These are phyloP conservation scores for Hyposoter dolosus DNA, from an alignment of 2,888 invertebrate species.

Conservation along the genomic window DNA sequence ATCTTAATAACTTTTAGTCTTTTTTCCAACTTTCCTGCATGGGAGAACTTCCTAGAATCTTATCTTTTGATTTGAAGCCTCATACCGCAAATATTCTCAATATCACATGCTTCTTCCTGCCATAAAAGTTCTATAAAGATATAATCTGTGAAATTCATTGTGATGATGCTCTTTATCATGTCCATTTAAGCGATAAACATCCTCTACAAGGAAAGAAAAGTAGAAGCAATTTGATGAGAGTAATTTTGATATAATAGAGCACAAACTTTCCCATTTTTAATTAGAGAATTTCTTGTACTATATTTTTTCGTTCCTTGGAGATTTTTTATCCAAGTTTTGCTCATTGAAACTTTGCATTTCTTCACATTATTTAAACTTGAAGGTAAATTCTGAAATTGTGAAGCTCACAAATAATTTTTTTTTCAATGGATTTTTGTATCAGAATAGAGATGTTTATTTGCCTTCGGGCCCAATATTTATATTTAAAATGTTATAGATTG, in stretches of 20 bases:
- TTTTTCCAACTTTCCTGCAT: background rate
- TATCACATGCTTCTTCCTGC: background rate
- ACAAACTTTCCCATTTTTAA: background rate
- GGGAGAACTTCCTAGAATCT: background rate
- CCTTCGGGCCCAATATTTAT: no score
- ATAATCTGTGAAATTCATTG: background rate
- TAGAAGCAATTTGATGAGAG: background rate
- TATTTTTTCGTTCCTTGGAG: background rate
- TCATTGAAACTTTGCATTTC: no score
- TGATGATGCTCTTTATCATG: background rate
- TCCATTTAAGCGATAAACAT: constrained; percentile 4
- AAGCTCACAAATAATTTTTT: background rate
- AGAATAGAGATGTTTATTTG: background rate
- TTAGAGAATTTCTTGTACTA: background rate
- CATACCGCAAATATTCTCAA: background rate
- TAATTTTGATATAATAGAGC: background rate
- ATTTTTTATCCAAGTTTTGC: background rate
- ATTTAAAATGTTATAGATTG: no score
- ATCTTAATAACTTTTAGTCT: background rate
- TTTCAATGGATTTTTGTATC: background rate
- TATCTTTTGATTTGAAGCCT: background rate
- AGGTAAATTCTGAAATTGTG: no score
- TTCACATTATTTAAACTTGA: no score
- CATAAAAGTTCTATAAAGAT: background rate
- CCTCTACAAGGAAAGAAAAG: background rate